Evolutionary conservation across 1,140 invertebrate species (phyloP).

Genomic region (Campoletis sonorensis): DNA sequence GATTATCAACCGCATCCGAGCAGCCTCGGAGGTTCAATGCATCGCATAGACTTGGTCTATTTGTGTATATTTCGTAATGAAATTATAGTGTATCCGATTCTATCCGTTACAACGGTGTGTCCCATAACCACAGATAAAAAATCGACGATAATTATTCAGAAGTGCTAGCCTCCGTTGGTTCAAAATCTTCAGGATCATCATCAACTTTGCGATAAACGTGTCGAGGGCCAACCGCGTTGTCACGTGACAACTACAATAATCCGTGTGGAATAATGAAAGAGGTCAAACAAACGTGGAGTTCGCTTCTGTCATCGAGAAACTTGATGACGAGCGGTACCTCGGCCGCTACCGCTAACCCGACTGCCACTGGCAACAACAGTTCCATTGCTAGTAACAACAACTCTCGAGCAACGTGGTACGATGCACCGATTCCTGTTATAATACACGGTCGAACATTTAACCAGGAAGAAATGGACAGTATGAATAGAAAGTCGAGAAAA

Average conservation of each 20-base stretch:
- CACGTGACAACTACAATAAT: background rate
- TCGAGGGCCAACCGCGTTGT: background rate
- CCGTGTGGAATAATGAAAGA: constrained; percentile 63
- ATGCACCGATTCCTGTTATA: constrained; percentile 65
- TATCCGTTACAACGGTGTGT: background rate
- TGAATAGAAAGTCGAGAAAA: background rate
- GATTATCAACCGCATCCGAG: constrained; percentile 27
- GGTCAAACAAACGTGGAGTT: constrained; percentile 63
- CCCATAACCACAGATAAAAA: background rate
- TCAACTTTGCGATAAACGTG: background rate
- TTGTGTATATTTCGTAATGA: background rate
- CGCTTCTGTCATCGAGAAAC: constrained; percentile 58
- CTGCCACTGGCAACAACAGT: constrained; percentile 11
- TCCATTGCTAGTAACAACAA: constrained; percentile 20
- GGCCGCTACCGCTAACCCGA: constrained; percentile 32
- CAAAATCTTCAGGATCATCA: background rate
- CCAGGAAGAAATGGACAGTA: constrained; percentile 41
- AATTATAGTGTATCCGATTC: background rate
- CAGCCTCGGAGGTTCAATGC: constrained; percentile 28
- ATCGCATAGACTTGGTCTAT: constrained; percentile 4
- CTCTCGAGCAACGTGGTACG: constrained; percentile 65
- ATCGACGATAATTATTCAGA: background rate
- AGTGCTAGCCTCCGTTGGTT: background rate
- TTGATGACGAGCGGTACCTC: constrained; percentile 46
- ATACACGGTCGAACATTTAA: constrained; percentile 63